Evolutionary conservation across 2,888 invertebrate species (phyloP).

Genomic region (Platycnemis pennipes): DNA sequence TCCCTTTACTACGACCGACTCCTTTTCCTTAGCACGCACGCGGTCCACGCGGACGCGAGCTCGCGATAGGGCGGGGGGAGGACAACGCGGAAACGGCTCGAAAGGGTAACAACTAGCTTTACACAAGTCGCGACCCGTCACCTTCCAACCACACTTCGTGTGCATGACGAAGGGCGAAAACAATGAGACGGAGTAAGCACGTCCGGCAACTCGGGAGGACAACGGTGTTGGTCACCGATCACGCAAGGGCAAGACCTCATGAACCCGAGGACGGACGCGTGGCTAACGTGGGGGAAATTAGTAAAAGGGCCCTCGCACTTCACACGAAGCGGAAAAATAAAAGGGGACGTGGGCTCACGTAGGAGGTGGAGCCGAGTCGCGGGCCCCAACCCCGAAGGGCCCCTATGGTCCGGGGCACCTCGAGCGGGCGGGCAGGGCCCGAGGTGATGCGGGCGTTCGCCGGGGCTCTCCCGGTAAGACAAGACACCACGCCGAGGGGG

Average conservation of each 20-base stretch:
- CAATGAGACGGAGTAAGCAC: neutral
- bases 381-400: neutral
- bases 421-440: neutral
- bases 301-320: too few relatives aligned
- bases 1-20: neutral
- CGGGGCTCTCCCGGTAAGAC: neutral
- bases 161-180: neutral
- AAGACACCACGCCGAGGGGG: neutral
- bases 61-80: neutral
- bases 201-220: neutral
- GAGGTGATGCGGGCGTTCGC: neutral
- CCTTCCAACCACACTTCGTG: neutral
- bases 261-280: neutral
- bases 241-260: neutral
- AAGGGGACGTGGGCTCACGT: neutral
- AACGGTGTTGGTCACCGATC: neutral
- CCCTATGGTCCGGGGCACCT: neutral
- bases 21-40: neutral
- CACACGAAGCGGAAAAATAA: neutral
- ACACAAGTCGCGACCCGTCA: neutral
- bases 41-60: neutral
- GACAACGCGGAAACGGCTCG: neutral
- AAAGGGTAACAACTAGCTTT: neutral
- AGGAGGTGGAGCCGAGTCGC: neutral
- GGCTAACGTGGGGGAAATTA: neutral